Base-by-base conservation (phyloP, 2,888 invertebrate species). In the Heliconius charithonia region DNA sequence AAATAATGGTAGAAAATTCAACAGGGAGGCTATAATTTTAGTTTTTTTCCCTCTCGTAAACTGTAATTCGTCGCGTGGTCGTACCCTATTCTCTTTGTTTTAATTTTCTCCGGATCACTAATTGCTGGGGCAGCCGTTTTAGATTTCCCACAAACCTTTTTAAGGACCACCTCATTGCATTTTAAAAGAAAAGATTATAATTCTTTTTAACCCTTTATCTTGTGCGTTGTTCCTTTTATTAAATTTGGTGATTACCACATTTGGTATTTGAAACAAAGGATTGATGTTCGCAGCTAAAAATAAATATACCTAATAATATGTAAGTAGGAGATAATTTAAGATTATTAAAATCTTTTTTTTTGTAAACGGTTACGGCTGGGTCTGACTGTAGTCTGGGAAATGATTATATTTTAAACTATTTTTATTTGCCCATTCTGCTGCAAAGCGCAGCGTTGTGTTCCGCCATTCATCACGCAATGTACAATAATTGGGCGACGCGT, bases 131-230 rank as follows among this genome's bases (percentile, higher is more conserved):
- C 88, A 89, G 89, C 91, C 91, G 90, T 93, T 93, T 92, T 91
- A 92, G 92, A 93, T 93, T 91, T 90, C 89, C 93, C 91, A 87
- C 93, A 92, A 93, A 92, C 93, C 92, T 91, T 93, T 92, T 91
- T 91, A 93, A 92, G 92, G 92, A 92, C 93, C 94, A 93, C 91
- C 93, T 93, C 94, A 94, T 93, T 94, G 94, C 94, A 93, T 94
- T 95, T 94, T 94, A 93, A 93, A 94, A 93, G 92, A 94, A 94
- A 93, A 92, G 94, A 94, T 94, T 94, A 94, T 94, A 93, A 94
- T 93, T 93, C 91, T 92, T 89, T 90, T 89, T 89, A 87, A 89
- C 90, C 87, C 77, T 77, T 86, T 86, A 86, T 84, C 85, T 85
- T 81, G 51, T 22, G 87, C 88, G 88, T 89, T 87, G 88, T 85